These are phyloP conservation scores for Caenorhabditis doughertyi DNA, from an alignment of 2,888 invertebrate genomes.

Conservation along the genomic window DNA sequence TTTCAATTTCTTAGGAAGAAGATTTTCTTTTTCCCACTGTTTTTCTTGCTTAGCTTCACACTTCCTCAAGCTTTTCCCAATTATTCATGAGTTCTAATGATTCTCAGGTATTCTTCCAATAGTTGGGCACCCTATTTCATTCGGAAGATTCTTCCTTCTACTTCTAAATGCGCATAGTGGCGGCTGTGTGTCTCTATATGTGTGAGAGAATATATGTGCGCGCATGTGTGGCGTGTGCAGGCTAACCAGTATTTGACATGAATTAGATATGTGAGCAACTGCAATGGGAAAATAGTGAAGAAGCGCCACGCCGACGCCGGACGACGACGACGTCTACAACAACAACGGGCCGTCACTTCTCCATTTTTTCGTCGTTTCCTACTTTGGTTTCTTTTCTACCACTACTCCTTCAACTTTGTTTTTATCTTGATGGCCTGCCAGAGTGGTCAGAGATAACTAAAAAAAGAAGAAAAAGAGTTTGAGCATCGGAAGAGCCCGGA, in stretches of 20 bases:
- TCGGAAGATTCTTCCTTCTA: conserved; percentile 44
- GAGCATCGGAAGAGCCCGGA: neutral
- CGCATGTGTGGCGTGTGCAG: conserved; percentile 55
- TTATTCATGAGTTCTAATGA: neutral
- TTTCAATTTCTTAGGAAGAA: neutral
- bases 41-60: neutral
- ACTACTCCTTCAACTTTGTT: conserved; percentile 50
- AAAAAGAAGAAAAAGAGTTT: neutral
- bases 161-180: conserved; percentile 26
- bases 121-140: conserved; percentile 16
- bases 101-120: conserved; percentile 17
- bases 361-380: conserved; percentile 35
- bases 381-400: conserved; percentile 42
- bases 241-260: conserved; percentile 74
- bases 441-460: conserved; percentile 43
- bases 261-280: conserved; percentile 71
- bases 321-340: conserved; percentile 52
- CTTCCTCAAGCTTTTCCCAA: neutral
- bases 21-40: neutral
- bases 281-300: conserved; percentile 61
- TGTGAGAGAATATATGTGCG: conserved; percentile 59
- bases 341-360: conserved; percentile 48
- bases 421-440: conserved; percentile 48
- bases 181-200: conserved; percentile 35
- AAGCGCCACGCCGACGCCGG: conserved; percentile 37